phyloP scores from a whole-genome alignment of 2,888 invertebrate species.

The Caenorhabditis sp. region DNA sequence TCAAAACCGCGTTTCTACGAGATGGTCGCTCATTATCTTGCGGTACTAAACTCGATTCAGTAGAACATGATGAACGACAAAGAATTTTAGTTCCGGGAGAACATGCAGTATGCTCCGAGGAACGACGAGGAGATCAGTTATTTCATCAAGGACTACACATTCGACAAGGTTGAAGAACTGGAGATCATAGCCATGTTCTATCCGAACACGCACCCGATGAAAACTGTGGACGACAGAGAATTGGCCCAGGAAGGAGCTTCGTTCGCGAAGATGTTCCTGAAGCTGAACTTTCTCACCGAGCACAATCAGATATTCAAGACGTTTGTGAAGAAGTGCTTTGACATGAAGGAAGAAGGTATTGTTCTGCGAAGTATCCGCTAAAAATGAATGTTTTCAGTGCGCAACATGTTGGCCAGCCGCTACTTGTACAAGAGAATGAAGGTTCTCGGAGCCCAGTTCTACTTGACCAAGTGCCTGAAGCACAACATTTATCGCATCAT shows the following conservation, averaged over 20 bases:
- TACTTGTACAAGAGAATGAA: conserved; percentile 15
- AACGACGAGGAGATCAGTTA: background rate
- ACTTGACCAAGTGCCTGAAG: background rate
- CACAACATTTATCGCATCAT: conserved; percentile 17
- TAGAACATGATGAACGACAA: background rate
- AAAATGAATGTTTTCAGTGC: conserved; percentile 8
- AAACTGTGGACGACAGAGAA: background rate
- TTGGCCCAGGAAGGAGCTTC: background rate
- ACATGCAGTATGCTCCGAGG: background rate
- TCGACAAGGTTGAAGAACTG: conserved; percentile 15
- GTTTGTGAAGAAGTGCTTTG: conserved; percentile 17
- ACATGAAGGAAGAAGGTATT: conserved; percentile 1
- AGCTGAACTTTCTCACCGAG: conserved; percentile 3
- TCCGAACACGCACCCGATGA: background rate
- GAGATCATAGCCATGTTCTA: background rate
- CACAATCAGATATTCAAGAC: conserved; percentile 18
- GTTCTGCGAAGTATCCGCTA: background rate
- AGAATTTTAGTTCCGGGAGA: conserved; percentile 21
- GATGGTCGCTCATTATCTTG: conserved; percentile 6
- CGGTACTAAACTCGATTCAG: background rate
- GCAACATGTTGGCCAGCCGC: conserved; percentile 9
- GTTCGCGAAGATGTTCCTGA: conserved; percentile 7
- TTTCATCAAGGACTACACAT: background rate
- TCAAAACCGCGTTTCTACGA: conserved; percentile 1
- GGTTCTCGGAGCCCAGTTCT: background rate